These are phyloP conservation scores for Leptoclinus maculatus DNA, from an alignment of 2,797 vertebrate species.

Conservation along the genomic window DNA sequence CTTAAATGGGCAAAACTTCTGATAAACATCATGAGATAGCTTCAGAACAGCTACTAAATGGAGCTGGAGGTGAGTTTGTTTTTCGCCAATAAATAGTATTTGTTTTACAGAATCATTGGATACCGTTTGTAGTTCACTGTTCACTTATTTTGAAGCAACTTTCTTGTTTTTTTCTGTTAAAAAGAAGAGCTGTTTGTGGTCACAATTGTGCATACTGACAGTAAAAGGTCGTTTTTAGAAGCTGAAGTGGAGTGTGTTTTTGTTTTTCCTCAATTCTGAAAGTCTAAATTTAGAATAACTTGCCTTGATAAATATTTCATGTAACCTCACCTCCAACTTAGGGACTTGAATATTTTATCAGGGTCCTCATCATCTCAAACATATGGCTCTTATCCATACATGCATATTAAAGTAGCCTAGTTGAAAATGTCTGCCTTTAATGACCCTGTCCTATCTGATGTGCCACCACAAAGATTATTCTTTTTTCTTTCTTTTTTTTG, in stretches of 20 bases:
- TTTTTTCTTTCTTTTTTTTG: constrained; percentile 22
- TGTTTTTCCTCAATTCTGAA: constrained; percentile 32
- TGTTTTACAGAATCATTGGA: not conserved
- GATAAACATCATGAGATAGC: not conserved
- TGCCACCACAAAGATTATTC: constrained; percentile 12
- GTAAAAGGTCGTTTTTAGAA: not conserved
- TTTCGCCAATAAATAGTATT: not conserved
- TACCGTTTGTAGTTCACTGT: not conserved
- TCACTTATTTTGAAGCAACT: not conserved
- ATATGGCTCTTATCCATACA: constrained; percentile 69
- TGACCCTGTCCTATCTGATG: not conserved
- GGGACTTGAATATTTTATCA: constrained; percentile 73
- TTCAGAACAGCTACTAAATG: not conserved
- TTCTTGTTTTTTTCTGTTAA: not conserved
- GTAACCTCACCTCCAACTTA: constrained; percentile 64
- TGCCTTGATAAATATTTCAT: constrained; percentile 68
- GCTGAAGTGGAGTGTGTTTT: constrained; percentile 35
- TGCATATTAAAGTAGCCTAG: constrained; percentile 63
- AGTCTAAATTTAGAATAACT: constrained; percentile 67
- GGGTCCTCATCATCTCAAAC: constrained; percentile 63
- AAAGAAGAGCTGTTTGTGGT: not conserved
- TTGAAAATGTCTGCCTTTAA: constrained; percentile 39
- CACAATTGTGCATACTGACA: not conserved
- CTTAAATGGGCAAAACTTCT: not conserved
- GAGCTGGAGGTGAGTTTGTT: not conserved